A percentile compares a stretch with the other conserved stretches of the same genome.
Evolutionary conservation across 2,797 vertebrate species (phyloP).

Genomic region (Tadarida brasiliensis): DNA sequence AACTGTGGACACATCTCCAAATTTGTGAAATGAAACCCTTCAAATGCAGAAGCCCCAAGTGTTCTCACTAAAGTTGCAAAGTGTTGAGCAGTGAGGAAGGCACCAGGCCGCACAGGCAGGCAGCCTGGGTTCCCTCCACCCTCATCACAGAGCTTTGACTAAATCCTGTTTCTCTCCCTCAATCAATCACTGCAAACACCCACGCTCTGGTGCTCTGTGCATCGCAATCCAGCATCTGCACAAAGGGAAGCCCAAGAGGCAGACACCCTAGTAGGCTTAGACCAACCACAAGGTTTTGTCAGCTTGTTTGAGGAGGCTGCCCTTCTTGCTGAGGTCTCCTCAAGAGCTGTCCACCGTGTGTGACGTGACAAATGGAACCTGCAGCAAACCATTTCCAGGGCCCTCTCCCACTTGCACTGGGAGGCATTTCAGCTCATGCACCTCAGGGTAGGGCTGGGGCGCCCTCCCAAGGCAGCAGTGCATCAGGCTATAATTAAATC

Average conservation of each 20-base stretch:
- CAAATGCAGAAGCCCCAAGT: background rate
- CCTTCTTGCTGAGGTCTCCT: background rate
- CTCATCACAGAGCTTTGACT: constrained; percentile 10
- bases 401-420: background rate
- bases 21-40: background rate
- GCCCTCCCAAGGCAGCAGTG: constrained; percentile 3
- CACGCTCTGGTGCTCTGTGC: background rate
- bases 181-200: constrained; percentile 18
- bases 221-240: background rate
- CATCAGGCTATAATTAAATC: constrained; percentile 81
- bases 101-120: background rate
- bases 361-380: background rate
- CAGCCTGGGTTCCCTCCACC: constrained; percentile 61
- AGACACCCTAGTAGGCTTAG: background rate
- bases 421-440: background rate
- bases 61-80: background rate
- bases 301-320: background rate
- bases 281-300: background rate
- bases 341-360: accelerated
- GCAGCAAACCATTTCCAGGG: background rate
- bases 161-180: constrained; percentile 49
- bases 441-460: background rate
- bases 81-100: background rate
- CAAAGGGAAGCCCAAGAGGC: background rate
- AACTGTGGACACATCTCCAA: background rate